Evolutionary conservation across 2,797 vertebrate genomes (phyloP).

Genomic region (Hybognathus amarus): DNA sequence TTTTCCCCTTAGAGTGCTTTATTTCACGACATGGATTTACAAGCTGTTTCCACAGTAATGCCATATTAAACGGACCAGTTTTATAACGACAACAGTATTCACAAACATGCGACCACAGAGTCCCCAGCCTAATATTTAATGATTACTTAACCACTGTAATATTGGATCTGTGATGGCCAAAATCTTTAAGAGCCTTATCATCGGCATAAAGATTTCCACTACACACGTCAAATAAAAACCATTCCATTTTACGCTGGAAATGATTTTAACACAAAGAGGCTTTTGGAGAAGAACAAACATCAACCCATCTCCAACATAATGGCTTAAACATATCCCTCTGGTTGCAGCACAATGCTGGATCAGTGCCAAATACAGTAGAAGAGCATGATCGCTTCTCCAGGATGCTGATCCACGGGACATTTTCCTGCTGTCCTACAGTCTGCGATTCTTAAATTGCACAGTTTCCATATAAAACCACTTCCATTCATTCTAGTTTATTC

Average conservation of each 20-base stretch:
- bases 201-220: slow-evolving; percentile 1
- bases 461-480: slow-evolving; percentile 58
- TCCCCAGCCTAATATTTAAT: slow-evolving; percentile 32
- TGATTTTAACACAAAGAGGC: slow-evolving; percentile 32
- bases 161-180: background rate
- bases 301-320: slow-evolving; percentile 22
- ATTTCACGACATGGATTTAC: slow-evolving; percentile 47
- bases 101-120: slow-evolving; percentile 51
- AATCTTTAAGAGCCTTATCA: slow-evolving; percentile 17
- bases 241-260: slow-evolving; percentile 2
- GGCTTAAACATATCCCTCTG: slow-evolving; percentile 26
- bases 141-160: background rate
- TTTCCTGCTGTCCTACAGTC: slow-evolving; percentile 47
- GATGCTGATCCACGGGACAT: slow-evolving; percentile 24
- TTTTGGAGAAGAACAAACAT: slow-evolving; percentile 30
- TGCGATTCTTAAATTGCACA: slow-evolving; percentile 41
- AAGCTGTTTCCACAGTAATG: slow-evolving; percentile 45
- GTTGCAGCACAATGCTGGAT: slow-evolving; percentile 38
- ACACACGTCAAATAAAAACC: background rate
- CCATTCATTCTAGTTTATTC: slow-evolving; percentile 43
- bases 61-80: slow-evolving; percentile 48
- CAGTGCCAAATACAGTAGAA: slow-evolving; percentile 40
- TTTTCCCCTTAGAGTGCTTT: slow-evolving; percentile 36
- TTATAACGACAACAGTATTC: slow-evolving; percentile 59
- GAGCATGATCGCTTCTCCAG: slow-evolving; percentile 64